A percentile compares a stretch with the other conserved stretches of the same genome.
Evolutionary conservation across 2,113 vertebrate species (phyloP).

Genomic region (Cyphomyrus plagiostoma): DNA sequence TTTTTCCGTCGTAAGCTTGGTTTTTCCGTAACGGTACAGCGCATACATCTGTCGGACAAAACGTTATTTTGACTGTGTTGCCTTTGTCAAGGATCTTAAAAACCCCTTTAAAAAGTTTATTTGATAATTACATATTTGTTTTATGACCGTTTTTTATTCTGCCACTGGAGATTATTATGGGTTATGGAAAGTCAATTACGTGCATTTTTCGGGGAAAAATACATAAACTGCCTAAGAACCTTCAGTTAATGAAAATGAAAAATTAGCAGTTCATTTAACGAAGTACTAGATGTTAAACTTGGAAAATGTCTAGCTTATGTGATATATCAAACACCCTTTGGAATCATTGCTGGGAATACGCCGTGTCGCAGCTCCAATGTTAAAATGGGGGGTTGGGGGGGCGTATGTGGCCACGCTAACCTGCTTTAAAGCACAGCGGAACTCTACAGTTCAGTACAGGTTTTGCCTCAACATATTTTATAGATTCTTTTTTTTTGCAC

Average conservation of each 20-base stretch:
- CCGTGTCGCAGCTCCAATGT: neutral
- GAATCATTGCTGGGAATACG: neutral
- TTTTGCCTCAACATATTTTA: conserved; percentile 10
- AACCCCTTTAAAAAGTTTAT: neutral
- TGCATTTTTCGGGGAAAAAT: neutral
- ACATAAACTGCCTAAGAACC: neutral
- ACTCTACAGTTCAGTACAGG: neutral
- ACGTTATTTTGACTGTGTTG: neutral
- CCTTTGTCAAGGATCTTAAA: neutral
- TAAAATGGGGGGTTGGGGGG: neutral
- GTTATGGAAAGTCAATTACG: neutral
- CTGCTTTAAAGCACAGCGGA: conserved; percentile 9
- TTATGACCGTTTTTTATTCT: neutral
- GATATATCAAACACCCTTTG: neutral
- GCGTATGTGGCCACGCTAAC: neutral
- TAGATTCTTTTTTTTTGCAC: conserved; percentile 17
- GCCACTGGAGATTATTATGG: neutral
- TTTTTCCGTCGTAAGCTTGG: neutral
- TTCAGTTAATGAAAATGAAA: neutral
- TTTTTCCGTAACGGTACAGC: neutral
- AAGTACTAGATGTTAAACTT: neutral
- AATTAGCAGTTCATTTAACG: neutral
- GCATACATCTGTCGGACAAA: neutral
- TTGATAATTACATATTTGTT: conserved; percentile 3
- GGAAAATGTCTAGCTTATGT: neutral